Evolutionary conservation across 2,888 invertebrate species (phyloP).

Genomic region (Brachylomia viminalis): DNA sequence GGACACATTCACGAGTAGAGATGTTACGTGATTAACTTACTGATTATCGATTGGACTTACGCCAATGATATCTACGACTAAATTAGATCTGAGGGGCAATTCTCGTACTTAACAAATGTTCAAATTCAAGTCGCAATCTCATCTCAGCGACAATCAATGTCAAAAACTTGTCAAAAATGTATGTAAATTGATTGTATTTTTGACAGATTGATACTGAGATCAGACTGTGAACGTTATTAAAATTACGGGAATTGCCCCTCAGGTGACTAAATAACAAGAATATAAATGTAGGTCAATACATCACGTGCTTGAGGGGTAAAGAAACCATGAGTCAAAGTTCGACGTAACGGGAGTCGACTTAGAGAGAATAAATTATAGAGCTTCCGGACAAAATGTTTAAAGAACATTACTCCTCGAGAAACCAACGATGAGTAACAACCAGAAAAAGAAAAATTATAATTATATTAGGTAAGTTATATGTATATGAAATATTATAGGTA

Average conservation of each 20-base stretch:
- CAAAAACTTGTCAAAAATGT: no score
- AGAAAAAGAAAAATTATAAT: neutral
- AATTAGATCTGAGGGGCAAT: neutral
- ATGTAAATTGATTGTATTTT: no score
- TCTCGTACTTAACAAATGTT: no score
- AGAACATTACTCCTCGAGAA: neutral
- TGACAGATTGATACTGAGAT: no score
- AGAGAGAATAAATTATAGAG: neutral
- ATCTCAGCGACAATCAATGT: no score
- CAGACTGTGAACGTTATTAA: no score
- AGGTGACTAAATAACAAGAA: neutral
- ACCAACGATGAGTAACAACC: neutral
- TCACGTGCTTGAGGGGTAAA: neutral
- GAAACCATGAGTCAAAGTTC: neutral
- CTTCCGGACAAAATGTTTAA: neutral
- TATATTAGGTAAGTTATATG: neutral
- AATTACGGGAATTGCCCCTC: no score
- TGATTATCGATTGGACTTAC: conserved; percentile 4
- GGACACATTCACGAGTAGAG: neutral
- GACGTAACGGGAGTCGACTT: neutral
- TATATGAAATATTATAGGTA: neutral
- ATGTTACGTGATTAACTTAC: neutral
- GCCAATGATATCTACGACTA: neutral
- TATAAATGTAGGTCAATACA: neutral
- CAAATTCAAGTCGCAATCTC: no score